A percentile compares a stretch with the other conserved stretches of the same genome.
These are phyloP conservation scores for Lydus trimaculatus DNA, from an alignment of 2,888 invertebrate species.

Conservation along the genomic window DNA sequence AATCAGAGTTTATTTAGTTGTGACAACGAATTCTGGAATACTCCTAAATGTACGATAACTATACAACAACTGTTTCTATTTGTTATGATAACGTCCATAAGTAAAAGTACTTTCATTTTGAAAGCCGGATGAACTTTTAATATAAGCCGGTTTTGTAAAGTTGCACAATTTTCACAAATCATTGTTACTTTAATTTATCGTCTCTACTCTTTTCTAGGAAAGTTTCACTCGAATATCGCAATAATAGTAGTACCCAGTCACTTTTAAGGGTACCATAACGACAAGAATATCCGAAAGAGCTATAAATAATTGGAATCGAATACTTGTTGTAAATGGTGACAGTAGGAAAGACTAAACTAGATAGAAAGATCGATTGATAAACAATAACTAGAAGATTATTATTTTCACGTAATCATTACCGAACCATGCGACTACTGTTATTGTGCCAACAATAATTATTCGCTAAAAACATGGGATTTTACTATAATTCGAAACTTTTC, in stretches of 20 bases:
- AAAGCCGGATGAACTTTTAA: too few relatives aligned
- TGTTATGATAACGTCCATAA: conserved; percentile 40
- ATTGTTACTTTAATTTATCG: background rate
- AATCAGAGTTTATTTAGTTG: too few relatives aligned
- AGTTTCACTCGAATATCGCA: background rate
- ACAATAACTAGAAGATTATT: background rate
- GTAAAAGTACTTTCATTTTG: conserved; percentile 1
- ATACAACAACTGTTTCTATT: conserved; percentile 35
- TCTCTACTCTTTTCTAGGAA: background rate
- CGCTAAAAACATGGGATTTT: too few relatives aligned
- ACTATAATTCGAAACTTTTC: too few relatives aligned
- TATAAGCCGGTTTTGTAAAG: too few relatives aligned
- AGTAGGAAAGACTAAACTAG: background rate
- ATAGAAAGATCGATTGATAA: background rate
- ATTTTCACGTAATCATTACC: background rate
- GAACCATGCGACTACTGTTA: background rate
- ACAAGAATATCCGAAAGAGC: background rate
- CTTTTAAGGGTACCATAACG: background rate
- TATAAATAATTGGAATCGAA: background rate
- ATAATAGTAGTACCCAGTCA: background rate
- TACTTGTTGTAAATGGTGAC: background rate
- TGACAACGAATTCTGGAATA: background rate
- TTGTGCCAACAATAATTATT: too few relatives aligned
- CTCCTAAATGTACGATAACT: too few relatives aligned
- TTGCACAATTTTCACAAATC: background rate